Percentiles rank a stretch among this genome's conserved stretches.
phyloP scores from a whole-genome alignment of 1,140 invertebrate genomes.

The Euura saliciscinereae region DNA sequence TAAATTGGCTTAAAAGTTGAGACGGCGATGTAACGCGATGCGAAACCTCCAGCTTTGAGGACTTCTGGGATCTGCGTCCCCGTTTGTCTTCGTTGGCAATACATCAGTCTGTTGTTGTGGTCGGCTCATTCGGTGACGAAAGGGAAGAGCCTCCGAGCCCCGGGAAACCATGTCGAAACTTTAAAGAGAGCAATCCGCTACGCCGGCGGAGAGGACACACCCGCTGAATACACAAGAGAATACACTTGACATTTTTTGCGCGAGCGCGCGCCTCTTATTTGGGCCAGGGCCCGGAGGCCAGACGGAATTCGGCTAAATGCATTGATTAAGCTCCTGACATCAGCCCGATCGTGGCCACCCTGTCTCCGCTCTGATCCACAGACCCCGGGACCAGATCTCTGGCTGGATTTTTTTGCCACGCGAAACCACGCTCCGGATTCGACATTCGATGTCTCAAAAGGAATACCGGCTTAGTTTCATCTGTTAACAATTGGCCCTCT shows the following conservation, averaged over 20 bases:
- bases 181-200: neutral
- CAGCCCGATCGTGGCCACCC: slow-evolving; percentile 52
- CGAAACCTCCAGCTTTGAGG: too few relatives aligned
- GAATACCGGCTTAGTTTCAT: neutral
- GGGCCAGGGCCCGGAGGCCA: slow-evolving; percentile 34
- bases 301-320: slow-evolving; percentile 62
- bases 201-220: slow-evolving; percentile 34
- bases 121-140: neutral
- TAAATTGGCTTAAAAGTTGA: too few relatives aligned
- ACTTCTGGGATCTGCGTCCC: too few relatives aligned
- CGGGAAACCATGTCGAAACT: neutral
- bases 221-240: slow-evolving; percentile 52
- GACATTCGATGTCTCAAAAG: neutral
- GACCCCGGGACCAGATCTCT: neutral
- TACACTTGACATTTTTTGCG: slow-evolving; percentile 48
- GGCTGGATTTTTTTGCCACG: neutral
- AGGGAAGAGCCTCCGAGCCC: neutral
- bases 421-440: neutral
- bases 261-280: slow-evolving; percentile 56
- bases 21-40: too few relatives aligned
- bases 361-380: slow-evolving; percentile 12
- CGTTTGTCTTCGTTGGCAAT: neutral
- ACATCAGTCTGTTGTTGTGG: neutral
- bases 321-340: slow-evolving; percentile 60
- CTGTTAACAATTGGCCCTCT: neutral